Evolutionary conservation across 2,797 vertebrate species (phyloP).

Genomic region (Lates japonicus): DNA sequence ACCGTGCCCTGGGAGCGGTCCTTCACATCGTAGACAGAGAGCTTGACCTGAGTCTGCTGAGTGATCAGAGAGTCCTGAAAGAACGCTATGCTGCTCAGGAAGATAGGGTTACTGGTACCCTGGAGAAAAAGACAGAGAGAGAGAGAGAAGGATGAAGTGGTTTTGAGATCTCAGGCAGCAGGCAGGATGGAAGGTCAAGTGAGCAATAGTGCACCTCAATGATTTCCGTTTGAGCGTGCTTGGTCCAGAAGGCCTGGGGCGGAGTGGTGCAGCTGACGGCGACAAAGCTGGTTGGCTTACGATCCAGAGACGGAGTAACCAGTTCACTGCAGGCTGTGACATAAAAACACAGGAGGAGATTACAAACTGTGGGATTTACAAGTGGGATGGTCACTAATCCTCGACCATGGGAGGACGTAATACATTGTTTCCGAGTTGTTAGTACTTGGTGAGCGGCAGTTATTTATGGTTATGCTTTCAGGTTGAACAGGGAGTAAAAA

Average conservation of each 20-base stretch:
- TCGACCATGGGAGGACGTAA: not conserved
- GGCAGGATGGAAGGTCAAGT: not conserved
- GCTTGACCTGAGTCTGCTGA: conserved; percentile 98
- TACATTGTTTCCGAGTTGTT: conserved; percentile 26
- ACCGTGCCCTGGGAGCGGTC: conserved; percentile 99
- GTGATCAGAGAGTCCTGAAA: conserved; percentile 98
- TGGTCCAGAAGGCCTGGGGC: conserved; percentile 99
- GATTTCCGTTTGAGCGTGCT: conserved; percentile 98
- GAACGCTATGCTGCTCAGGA: conserved; percentile 98
- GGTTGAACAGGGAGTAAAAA: conserved; percentile 11
- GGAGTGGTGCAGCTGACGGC: conserved; percentile 98
- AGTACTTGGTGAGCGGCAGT: conserved; percentile 11
- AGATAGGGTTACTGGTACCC: conserved; percentile 99
- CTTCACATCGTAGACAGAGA: conserved; percentile 98
- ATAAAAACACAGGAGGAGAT: conserved; percentile 57
- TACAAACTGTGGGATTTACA: conserved; percentile 64
- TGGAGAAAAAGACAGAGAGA: conserved; percentile 70
- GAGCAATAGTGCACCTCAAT: conserved; percentile 86
- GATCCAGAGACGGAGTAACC: conserved; percentile 93
- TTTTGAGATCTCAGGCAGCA: not conserved
- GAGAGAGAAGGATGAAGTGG: not conserved
- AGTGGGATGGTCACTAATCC: conserved; percentile 61
- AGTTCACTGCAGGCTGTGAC: conserved; percentile 97
- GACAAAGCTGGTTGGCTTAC: conserved; percentile 98
- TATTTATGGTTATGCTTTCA: conserved; percentile 2